Conservation (phyloP, 1,140 invertebrate genomes). For the Ooceraea biroi region DNA sequence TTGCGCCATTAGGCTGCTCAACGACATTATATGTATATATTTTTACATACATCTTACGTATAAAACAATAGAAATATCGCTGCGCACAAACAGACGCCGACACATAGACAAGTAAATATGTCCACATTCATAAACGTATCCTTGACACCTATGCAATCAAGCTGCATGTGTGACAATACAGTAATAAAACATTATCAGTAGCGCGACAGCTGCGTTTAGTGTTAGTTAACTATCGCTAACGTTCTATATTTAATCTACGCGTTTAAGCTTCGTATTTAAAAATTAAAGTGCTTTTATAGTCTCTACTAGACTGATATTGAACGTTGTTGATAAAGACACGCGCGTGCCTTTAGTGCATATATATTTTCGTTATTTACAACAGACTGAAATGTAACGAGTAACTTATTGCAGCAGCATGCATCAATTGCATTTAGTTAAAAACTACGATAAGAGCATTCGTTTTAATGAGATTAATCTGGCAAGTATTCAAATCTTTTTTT, state of each 20-base stretch:
- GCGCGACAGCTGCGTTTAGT: conserved; percentile 35
- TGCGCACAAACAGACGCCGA: conserved; percentile 69
- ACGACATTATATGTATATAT: conserved; percentile 63
- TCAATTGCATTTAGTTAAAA: conserved; percentile 35
- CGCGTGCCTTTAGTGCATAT: background rate
- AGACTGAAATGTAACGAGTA: conserved; percentile 11
- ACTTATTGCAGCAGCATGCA: conserved; percentile 27
- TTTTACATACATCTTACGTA: conserved; percentile 68
- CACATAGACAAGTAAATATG: conserved; percentile 60
- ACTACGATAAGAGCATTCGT: conserved; percentile 14
- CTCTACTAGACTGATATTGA: background rate
- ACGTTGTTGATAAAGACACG: background rate
- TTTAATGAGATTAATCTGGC: conserved; percentile 36
- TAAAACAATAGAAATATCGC: conserved; percentile 76
- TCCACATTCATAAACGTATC: conserved; percentile 72
- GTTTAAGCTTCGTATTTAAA: conserved; percentile 16
- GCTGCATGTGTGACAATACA: conserved; percentile 71
- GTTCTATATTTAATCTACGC: conserved; percentile 4
- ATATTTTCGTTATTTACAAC: conserved; percentile 22
- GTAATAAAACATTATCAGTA: conserved; percentile 71
- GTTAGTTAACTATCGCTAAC: conserved; percentile 11
- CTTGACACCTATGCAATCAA: conserved; percentile 75
- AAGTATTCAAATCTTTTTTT: conserved; percentile 30
- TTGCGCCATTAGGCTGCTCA: conserved; percentile 71
- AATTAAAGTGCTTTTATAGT: conserved; percentile 22